Evolutionary conservation across 2,888 invertebrate genomes (phyloP), one percentile per base, ranked within the genome.

Genomic region (Pemphredon lugubris): DNA sequence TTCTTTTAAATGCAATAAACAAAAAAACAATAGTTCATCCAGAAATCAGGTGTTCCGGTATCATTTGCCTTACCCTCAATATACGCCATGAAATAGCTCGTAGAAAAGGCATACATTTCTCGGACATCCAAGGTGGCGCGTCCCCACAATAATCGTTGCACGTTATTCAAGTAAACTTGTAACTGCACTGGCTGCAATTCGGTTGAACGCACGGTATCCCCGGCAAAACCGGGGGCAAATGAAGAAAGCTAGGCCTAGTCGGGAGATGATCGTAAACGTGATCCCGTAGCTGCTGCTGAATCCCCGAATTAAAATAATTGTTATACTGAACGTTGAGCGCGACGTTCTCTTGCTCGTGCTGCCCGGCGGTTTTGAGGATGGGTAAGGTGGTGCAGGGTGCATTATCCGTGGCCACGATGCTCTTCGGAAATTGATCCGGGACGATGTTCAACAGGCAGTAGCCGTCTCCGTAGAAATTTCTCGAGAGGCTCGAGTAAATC

Each of bases 151-250:
- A 3, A 2, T 14, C 23, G 6, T 11, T n/a, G n/a, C n/a, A n/a
- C n/a, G n/a, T 6, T 7, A 11, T 53, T 76, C 39, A 81, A 4
- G 79, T 60, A 51, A 88, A 87, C 61, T 89, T 89, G 58, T 86
- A 89, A 13, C 42, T 58, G 59, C 89, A 89, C 47, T 89, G 85
- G 13, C 87, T 71, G 63, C 89, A 89, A 70, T 89, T 88, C 0
- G 89, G 89, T 30, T 88, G 88, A 0, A 88, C 80, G 60, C 89
- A 89, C 7, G 88, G 86, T 39, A 88, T 83, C 2, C 86, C 84
- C 1, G 89, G 87, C 7, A 89, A 54, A 0, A 89, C 76, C 2
- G 89, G 84, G 0, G 89, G 88, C 26, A 88, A 74, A 60, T 88
- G 88, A 21, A 83, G 70, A 3, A 83, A 64, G 2, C 67, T 40